Percentiles rank a stretch among this genome's conserved stretches.
Evolutionary conservation across 2,113 vertebrate species (phyloP).

Genomic region (Copsychus sechellarum): DNA sequence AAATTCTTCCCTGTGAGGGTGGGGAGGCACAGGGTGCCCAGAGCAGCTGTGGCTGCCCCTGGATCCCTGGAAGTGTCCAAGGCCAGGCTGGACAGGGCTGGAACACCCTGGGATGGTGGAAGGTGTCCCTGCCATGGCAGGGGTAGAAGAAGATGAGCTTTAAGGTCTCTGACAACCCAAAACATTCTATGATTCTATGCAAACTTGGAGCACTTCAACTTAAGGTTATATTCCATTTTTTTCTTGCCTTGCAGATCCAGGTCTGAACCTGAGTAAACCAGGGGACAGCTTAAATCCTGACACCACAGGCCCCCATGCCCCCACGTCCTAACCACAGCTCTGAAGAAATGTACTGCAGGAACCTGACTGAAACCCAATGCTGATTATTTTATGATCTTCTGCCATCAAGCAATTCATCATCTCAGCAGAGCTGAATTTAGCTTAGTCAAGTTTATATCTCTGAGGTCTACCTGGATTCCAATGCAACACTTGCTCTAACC

Average conservation of each 20-base stretch:
- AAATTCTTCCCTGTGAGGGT: background rate
- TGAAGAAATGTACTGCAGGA: background rate
- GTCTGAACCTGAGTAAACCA: background rate
- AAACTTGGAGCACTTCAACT: background rate
- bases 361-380: background rate
- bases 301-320: background rate
- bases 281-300: background rate
- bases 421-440: background rate
- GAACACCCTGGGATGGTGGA: rapidly evolving
- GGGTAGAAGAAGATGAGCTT: background rate
- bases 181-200: background rate
- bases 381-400: background rate
- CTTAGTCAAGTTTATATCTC: background rate
- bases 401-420: background rate
- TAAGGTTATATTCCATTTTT: background rate
- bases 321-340: background rate
- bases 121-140: background rate
- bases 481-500: background rate
- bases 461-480: background rate
- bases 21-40: background rate
- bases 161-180: background rate
- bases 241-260: background rate
- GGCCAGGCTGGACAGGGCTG: background rate
- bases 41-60: background rate
- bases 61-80: background rate